These are phyloP conservation scores for Bovichtus diacanthus DNA, from an alignment of 2,797 vertebrate species.

Conservation along the genomic window DNA sequence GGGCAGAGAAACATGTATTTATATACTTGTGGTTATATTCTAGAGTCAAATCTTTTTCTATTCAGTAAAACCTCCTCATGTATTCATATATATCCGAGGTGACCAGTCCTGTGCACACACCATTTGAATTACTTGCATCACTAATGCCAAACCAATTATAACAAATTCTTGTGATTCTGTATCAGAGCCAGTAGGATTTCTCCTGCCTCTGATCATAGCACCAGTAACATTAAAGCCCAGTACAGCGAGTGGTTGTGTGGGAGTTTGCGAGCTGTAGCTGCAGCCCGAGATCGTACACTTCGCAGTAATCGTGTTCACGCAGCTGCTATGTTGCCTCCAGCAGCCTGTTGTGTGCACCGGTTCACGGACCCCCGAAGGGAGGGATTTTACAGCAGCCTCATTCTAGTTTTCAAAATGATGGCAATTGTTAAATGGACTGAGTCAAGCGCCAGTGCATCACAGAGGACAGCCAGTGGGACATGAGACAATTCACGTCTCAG, in stretches of 20 bases:
- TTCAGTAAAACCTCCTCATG: not conserved
- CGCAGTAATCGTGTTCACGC: slow-evolving; percentile 51
- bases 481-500: slow-evolving; percentile 16
- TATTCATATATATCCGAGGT: not conserved
- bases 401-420: slow-evolving; percentile 40
- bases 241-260: slow-evolving; percentile 50
- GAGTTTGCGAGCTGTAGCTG: slow-evolving; percentile 57
- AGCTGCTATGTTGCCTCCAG: slow-evolving; percentile 50
- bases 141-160: slow-evolving; percentile 5
- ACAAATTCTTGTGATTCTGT: slow-evolving; percentile 10
- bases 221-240: slow-evolving; percentile 25
- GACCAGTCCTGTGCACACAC: not conserved
- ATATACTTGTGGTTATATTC: not conserved
- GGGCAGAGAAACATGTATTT: not conserved
- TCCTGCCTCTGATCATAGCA: slow-evolving; percentile 34
- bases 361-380: slow-evolving; percentile 46
- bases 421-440: slow-evolving; percentile 43
- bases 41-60: not conserved
- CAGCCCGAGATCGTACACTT: slow-evolving; percentile 42
- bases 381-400: slow-evolving; percentile 41
- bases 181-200: slow-evolving; percentile 6
- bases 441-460: slow-evolving; percentile 22
- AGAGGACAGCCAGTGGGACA: slow-evolving; percentile 25
- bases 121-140: not conserved
- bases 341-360: slow-evolving; percentile 37